A percentile compares a stretch with the other conserved stretches of the same genome.
Evolutionary conservation across 1,140 invertebrate genomes (phyloP).

Genomic region (Drosophila lacertosa): DNA sequence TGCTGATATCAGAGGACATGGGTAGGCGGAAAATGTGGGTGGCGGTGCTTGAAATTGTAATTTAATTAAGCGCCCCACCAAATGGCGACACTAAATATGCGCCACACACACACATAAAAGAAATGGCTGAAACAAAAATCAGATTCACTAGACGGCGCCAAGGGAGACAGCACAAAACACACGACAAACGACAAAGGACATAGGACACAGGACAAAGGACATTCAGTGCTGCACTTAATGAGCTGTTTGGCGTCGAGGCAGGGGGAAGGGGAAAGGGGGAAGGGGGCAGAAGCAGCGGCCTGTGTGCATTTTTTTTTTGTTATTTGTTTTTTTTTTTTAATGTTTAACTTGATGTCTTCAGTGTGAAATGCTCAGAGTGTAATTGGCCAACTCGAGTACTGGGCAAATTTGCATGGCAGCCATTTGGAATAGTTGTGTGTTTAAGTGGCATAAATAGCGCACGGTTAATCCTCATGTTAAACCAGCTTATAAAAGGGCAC

Average conservation of each 20-base stretch:
- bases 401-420: conserved; percentile 35
- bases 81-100: conserved; percentile 25
- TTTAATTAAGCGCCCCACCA: conserved; percentile 47
- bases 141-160: conserved; percentile 47
- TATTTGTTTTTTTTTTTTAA: neutral
- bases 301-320: conserved; percentile 12
- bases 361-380: conserved; percentile 30
- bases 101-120: conserved; percentile 14
- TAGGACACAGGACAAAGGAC: conserved; percentile 13
- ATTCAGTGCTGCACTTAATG: conserved; percentile 38
- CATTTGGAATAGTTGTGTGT: conserved; percentile 20
- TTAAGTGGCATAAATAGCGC: conserved; percentile 30
- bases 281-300: conserved; percentile 1
- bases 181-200: neutral
- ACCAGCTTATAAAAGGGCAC: neutral
- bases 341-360: conserved; percentile 32
- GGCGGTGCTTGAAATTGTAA: conserved; percentile 36
- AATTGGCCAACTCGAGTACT: conserved; percentile 38
- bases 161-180: conserved; percentile 11
- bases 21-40: neutral
- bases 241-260: conserved; percentile 20
- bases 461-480: conserved; percentile 16
- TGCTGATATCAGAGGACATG: neutral
- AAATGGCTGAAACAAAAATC: conserved; percentile 20
- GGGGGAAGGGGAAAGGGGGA: neutral